These are phyloP conservation scores for Syritta pipiens DNA, from an alignment of 2,888 invertebrate species.

Conservation along the genomic window DNA sequence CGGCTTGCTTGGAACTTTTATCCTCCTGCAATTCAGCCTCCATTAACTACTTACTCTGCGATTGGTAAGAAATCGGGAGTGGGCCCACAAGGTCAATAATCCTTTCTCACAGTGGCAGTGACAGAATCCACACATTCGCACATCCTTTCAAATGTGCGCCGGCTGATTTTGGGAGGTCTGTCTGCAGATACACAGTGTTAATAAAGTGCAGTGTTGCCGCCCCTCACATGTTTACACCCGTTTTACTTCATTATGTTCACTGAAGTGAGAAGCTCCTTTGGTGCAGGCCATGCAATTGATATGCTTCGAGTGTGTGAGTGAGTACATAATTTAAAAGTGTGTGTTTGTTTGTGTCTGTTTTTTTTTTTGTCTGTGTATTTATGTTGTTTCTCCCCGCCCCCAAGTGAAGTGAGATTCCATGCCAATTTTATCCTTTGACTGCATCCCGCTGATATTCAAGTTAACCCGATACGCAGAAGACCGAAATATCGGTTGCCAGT, in stretches of 20 bases:
- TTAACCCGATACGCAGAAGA: constrained; percentile 17
- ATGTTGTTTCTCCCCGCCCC: no score
- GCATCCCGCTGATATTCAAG: constrained; percentile 37
- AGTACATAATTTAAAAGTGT: no score
- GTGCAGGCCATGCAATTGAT: constrained; percentile 40
- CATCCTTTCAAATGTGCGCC: no score
- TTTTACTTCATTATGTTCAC: constrained; percentile 18
- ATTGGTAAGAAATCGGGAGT: no score
- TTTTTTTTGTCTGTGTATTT: not conserved
- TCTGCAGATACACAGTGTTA: no score
- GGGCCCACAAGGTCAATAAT: constrained; percentile 16
- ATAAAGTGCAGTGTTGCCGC: not conserved
- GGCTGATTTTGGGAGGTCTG: no score
- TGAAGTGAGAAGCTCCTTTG: constrained; percentile 22
- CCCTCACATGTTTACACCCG: not conserved
- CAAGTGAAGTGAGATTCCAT: constrained; percentile 10
- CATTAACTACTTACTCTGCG: no score
- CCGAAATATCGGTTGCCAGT: constrained; percentile 42
- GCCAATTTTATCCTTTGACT: constrained; percentile 44
- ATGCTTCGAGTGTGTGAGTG: constrained; percentile 8
- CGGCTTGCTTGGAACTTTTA: no score
- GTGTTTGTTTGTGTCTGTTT: not conserved
- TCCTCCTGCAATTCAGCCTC: no score
- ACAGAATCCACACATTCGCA: no score
- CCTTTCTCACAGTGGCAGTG: not conserved